phyloP scores from a whole-genome alignment of 2,888 invertebrate species.

The Eilema depressum region DNA sequence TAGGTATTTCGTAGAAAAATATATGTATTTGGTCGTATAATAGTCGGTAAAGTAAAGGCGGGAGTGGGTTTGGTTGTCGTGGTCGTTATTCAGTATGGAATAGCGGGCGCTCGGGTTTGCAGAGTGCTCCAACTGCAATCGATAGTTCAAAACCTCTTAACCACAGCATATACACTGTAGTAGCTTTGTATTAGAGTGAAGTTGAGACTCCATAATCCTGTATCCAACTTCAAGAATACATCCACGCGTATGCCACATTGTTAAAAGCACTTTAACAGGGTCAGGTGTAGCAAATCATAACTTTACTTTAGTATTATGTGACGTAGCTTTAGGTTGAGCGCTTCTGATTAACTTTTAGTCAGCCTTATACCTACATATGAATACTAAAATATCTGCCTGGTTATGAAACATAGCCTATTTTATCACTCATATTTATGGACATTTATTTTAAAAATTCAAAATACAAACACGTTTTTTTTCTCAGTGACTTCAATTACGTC shows the following conservation, averaged over 20 bases:
- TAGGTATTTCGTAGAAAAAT: no score
- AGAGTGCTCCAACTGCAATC: conserved; percentile 6
- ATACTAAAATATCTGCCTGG: not conserved
- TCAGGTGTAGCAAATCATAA: conserved; percentile 12
- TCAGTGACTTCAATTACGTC: no score
- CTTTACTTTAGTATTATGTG: conserved; percentile 9
- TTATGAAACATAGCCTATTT: not conserved
- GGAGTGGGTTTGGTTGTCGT: not conserved
- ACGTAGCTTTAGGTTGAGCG: not conserved
- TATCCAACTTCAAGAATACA: not conserved
- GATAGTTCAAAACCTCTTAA: conserved; percentile 15
- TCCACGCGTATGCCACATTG: conserved; percentile 22
- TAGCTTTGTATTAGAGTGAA: not conserved
- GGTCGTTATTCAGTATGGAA: not conserved
- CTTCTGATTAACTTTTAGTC: not conserved
- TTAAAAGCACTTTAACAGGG: conserved; percentile 13
- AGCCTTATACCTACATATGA: not conserved
- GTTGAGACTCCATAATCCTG: conserved; percentile 2
- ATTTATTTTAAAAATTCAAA: not conserved
- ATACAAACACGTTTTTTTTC: not conserved
- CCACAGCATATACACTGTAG: not conserved
- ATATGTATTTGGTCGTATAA: no score
- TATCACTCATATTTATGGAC: not conserved
- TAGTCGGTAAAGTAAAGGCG: no score
- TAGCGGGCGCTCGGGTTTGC: not conserved